A percentile compares a stretch with the other conserved stretches of the same genome.
Conservation (phyloP, 1,140 invertebrate genomes). For the Drosophila setifemur region DNA sequence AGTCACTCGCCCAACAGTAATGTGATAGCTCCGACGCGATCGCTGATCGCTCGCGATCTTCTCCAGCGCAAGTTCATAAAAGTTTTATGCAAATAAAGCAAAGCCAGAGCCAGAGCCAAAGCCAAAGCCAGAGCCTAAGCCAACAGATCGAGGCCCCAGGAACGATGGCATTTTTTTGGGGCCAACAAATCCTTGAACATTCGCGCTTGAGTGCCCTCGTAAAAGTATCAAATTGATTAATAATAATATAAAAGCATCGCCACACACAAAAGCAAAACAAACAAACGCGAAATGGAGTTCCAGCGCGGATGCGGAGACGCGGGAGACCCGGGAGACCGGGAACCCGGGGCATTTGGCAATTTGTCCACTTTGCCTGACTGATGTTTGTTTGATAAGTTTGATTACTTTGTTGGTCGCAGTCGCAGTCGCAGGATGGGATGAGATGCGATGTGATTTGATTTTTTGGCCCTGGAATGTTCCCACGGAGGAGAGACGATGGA, state of each 20-base stretch:
- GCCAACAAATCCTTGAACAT: conserved; percentile 70
- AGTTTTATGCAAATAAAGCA: conserved; percentile 75
- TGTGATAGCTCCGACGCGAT: conserved; percentile 66
- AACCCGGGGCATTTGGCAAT: conserved; percentile 46
- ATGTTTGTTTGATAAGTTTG: conserved; percentile 79
- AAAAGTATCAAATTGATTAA: conserved; percentile 82
- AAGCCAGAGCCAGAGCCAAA: conserved; percentile 2
- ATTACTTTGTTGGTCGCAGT: conserved; percentile 58
- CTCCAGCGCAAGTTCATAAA: conserved; percentile 62
- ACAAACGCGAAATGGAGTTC: conserved; percentile 17
- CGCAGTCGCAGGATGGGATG: neutral
- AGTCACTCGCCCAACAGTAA: conserved; percentile 66
- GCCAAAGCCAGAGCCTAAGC: neutral
- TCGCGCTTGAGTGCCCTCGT: conserved; percentile 78
- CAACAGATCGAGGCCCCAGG: too few species aligned
- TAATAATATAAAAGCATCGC: conserved; percentile 75
- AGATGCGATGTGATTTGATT: too few species aligned
- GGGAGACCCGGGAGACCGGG: neutral
- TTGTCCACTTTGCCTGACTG: conserved; percentile 76
- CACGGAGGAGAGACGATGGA: conserved; percentile 44
- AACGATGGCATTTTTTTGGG: conserved; percentile 43
- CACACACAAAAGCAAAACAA: conserved; percentile 67
- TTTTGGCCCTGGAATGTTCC: conserved; percentile 51
- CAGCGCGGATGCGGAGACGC: conserved; percentile 39
- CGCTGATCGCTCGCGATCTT: conserved; percentile 37